A percentile compares a stretch with the other conserved stretches of the same genome.
Conservation (phyloP, 2,797 vertebrate genomes). For the Valencia hispanica region DNA sequence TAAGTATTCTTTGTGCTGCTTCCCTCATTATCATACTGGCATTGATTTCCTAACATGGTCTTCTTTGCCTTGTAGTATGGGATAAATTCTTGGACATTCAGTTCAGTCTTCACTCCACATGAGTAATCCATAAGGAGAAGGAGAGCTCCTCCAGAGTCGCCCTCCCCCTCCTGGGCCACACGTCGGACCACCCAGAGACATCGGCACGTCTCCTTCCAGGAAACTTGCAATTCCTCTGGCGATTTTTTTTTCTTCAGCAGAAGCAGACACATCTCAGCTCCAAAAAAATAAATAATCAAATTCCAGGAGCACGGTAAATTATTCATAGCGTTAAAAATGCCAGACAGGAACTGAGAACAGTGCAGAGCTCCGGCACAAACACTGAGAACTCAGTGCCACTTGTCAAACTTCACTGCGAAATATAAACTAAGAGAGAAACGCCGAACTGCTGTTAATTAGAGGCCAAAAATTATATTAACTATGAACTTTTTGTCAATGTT, state of each 20-base stretch:
- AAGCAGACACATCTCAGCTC: conserved; percentile 42
- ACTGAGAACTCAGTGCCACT: conserved; percentile 10
- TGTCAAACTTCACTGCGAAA: conserved; percentile 17
- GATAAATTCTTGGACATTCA: conserved; percentile 50
- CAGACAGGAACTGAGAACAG: conserved; percentile 50
- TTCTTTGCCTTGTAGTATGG: conserved; percentile 26
- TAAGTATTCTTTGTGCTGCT: conserved; percentile 30
- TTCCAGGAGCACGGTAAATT: conserved; percentile 61
- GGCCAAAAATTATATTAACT: neutral
- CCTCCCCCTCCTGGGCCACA: conserved; percentile 53
- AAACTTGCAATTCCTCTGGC: conserved; percentile 68
- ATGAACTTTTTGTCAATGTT: neutral
- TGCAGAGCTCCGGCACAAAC: conserved; percentile 38
- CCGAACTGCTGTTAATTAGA: neutral
- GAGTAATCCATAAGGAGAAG: conserved; percentile 37
- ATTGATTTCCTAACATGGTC: conserved; percentile 49
- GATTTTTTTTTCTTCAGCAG: conserved; percentile 43
- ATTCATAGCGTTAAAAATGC: conserved; percentile 67
- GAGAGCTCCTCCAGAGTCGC: conserved; percentile 33
- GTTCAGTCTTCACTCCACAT: conserved; percentile 51
- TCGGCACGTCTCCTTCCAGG: conserved; percentile 60
- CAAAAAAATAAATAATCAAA: conserved; percentile 51
- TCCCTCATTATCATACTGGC: conserved; percentile 37
- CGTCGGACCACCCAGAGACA: conserved; percentile 47
- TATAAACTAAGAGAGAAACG: neutral